These are phyloP conservation scores for Pollenia labialis DNA, from an alignment of 2,888 invertebrate genomes.

Conservation along the genomic window DNA sequence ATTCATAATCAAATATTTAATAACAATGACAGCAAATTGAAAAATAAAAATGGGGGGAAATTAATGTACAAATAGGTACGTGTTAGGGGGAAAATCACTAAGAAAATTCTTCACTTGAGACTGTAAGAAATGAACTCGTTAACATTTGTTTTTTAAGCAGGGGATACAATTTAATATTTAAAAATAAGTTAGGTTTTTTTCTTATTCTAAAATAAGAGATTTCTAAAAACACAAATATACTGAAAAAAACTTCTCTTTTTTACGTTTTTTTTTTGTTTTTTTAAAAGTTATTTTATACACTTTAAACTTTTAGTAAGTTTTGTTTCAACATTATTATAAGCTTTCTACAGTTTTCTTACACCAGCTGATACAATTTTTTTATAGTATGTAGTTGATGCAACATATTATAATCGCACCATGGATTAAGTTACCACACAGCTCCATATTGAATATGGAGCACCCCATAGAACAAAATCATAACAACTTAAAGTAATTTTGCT, in stretches of 20 bases:
- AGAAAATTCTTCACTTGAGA: background rate
- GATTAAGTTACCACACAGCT: background rate
- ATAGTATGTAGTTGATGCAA: too few relatives aligned
- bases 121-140: background rate
- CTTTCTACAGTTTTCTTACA: slow-evolving; percentile 7
- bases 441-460: background rate
- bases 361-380: slow-evolving; percentile 13
- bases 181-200: background rate
- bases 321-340: slow-evolving; percentile 2
- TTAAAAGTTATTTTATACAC: slow-evolving; percentile 4
- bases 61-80: slow-evolving; percentile 11
- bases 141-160: background rate
- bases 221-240: too few relatives aligned
- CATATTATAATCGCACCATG: too few relatives aligned
- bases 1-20: slow-evolving; percentile 67
- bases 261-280: background rate
- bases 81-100: slow-evolving; percentile 11
- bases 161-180: too few relatives aligned
- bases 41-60: slow-evolving; percentile 34
- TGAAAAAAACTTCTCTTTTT: too few relatives aligned
- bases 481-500: too few relatives aligned
- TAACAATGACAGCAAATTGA: slow-evolving; percentile 66
- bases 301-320: background rate
- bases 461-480: background rate
- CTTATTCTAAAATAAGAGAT: background rate